phyloP scores from a whole-genome alignment of 2,888 invertebrate genomes.

The Xestoiulus laeticollis region DNA sequence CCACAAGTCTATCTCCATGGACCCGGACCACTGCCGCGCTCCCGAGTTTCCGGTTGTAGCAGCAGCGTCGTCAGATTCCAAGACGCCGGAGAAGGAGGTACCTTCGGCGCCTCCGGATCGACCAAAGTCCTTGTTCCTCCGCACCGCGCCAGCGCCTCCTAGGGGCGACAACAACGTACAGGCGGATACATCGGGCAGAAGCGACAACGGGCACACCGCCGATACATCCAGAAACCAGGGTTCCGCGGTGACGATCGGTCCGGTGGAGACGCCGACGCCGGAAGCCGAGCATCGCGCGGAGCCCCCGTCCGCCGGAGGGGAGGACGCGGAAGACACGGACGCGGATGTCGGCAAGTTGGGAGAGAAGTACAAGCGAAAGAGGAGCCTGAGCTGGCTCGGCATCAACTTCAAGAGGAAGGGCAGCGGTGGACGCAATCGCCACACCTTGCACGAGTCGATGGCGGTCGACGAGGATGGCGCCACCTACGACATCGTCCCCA shows the following conservation, averaged over 20 bases:
- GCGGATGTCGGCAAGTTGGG: background rate
- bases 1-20: conserved; percentile 52
- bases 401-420: conserved; percentile 53
- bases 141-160: background rate
- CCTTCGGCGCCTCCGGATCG: background rate
- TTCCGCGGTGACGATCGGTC: background rate
- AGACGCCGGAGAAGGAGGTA: background rate
- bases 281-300: background rate
- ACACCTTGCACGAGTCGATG: background rate
- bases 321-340: background rate
- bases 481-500: background rate
- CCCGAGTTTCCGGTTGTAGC: background rate
- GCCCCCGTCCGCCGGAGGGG: background rate
- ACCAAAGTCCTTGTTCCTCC: conserved; percentile 43
- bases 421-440: background rate
- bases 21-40: background rate
- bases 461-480: conserved; percentile 1
- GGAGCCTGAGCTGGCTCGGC: conserved; percentile 56
- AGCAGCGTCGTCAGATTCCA: background rate
- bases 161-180: background rate
- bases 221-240: background rate
- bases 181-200: background rate
- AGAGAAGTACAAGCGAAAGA: conserved; percentile 52
- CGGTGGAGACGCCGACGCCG: conserved; percentile 34
- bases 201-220: background rate